Conservation (phyloP, 2,113 vertebrate genomes). For the Actenoides hombroni region DNA sequence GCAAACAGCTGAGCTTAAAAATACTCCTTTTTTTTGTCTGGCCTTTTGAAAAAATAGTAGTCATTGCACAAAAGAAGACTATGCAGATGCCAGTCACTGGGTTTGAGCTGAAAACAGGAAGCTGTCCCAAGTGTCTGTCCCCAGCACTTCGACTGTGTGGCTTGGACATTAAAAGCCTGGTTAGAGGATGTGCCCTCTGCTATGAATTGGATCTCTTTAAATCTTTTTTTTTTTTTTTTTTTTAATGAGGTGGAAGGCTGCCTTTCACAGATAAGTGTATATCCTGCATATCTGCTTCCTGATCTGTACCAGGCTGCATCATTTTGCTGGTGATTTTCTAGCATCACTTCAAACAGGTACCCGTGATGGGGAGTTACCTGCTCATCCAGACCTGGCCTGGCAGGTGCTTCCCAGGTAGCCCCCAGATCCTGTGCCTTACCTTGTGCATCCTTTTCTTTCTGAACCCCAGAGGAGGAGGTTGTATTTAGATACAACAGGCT, state of each 20-base stretch:
- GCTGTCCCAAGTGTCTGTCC: neutral
- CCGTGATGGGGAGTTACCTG: neutral
- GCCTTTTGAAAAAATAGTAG: conserved; percentile 38
- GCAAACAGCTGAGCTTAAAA: conserved; percentile 76
- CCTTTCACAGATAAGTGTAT: conserved; percentile 5
- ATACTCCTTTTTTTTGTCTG: conserved; percentile 46
- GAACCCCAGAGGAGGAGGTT: neutral
- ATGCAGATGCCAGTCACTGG: conserved; percentile 31
- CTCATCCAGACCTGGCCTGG: neutral
- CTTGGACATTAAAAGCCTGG: neutral
- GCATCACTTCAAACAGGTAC: neutral
- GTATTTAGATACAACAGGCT: neutral
- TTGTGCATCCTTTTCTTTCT: neutral
- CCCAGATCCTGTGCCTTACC: neutral
- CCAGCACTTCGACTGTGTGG: neutral
- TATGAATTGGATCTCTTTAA: neutral
- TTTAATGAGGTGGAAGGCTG: conserved; percentile 12
- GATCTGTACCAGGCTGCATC: neutral
- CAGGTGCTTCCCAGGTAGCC: neutral
- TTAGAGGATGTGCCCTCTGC: conserved; percentile 14
- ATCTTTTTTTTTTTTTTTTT: neutral
- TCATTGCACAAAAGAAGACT: conserved; percentile 55
- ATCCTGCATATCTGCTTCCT: conserved; percentile 39
- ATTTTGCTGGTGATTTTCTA: neutral
- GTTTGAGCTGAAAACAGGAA: conserved; percentile 64